Conservation (phyloP, 2,888 invertebrate species). For the Platycnemis pennipes region DNA sequence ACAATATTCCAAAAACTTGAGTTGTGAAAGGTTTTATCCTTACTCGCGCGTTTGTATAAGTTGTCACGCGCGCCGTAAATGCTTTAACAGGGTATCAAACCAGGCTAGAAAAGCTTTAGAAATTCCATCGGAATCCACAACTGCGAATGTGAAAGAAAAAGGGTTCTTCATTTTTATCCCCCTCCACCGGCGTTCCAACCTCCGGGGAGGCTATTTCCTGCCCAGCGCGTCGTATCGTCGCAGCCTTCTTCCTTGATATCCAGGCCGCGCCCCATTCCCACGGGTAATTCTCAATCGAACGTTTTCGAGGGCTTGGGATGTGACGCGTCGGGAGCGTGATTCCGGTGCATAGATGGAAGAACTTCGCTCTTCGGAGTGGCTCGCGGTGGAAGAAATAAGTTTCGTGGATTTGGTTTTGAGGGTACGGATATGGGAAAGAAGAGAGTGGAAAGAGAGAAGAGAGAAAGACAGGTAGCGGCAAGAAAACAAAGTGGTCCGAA, state of each 20-base stretch:
- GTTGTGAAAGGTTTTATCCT: too few relatives aligned
- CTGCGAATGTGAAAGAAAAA: too few relatives aligned
- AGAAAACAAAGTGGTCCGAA: not conserved
- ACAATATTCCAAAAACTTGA: too few relatives aligned
- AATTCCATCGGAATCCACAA: too few relatives aligned
- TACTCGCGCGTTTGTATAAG: too few relatives aligned
- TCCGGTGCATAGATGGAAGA: not conserved
- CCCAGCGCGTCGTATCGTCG: not conserved
- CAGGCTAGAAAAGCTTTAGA: too few relatives aligned
- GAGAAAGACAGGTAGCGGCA: too few relatives aligned
- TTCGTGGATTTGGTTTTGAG: not conserved
- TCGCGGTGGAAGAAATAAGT: not conserved
- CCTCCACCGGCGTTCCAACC: not conserved
- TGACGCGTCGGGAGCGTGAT: not conserved
- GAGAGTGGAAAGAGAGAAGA: not conserved
- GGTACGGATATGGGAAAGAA: too few relatives aligned
- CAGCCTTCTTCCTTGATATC: constrained; percentile 5
- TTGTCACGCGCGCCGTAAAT: too few relatives aligned
- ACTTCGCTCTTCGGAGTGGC: not conserved
- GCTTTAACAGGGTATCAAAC: too few relatives aligned
- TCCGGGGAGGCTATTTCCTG: not conserved
- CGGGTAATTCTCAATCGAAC: not conserved
- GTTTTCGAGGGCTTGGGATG: not conserved
- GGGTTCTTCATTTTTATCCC: not conserved
- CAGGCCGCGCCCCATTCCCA: not conserved